These are phyloP conservation scores for Lepidothrix coronata DNA, from an alignment of 2,113 vertebrate genomes.

Conservation along the genomic window DNA sequence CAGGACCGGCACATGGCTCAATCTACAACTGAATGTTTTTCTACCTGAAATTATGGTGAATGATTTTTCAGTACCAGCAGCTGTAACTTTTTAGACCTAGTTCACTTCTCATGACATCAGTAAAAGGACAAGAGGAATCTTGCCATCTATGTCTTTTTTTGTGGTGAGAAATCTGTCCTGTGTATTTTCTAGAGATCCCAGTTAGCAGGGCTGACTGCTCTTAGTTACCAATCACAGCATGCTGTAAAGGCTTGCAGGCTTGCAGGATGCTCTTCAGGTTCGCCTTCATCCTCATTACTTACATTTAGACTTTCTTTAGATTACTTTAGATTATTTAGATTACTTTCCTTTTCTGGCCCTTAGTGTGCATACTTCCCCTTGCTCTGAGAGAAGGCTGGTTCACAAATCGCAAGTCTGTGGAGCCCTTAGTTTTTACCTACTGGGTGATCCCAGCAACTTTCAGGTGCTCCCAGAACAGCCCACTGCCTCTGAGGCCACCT, in stretches of 20 bases:
- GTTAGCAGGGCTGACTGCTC: neutral
- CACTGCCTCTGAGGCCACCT: neutral
- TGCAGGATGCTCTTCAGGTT: neutral
- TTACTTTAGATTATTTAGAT: neutral
- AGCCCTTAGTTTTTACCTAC: neutral
- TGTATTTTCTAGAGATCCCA: neutral
- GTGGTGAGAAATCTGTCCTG: neutral
- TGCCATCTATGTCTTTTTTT: neutral
- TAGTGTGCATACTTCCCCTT: neutral
- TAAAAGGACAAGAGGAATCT: neutral
- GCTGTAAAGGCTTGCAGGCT: neutral
- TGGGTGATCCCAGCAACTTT: neutral
- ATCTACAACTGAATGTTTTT: neutral
- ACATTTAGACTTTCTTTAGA: neutral
- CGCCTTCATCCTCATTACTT: neutral
- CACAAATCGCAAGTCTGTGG: neutral
- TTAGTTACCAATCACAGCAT: neutral
- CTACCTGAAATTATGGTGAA: constrained; percentile 1
- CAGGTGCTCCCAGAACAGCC: neutral
- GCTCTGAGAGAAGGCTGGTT: neutral
- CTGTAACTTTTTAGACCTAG: neutral
- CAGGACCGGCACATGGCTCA: neutral
- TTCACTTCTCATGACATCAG: neutral
- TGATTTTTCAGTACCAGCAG: neutral
- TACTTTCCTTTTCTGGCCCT: neutral